Evolutionary conservation across 2,888 invertebrate genomes (phyloP).

Genomic region (Leucophora obtusa): DNA sequence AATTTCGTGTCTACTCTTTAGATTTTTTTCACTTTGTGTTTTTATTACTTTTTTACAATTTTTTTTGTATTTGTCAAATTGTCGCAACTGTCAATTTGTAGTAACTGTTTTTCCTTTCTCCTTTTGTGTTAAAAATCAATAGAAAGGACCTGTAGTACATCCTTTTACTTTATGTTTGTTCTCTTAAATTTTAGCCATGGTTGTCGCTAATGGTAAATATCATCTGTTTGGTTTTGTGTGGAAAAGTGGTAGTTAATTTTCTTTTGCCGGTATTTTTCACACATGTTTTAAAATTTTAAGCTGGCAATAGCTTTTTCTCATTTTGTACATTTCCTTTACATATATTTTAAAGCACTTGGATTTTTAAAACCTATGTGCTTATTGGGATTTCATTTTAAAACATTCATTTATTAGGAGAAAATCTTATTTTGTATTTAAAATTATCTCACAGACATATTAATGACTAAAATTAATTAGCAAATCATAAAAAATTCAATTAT

Average conservation of each 20-base stretch:
- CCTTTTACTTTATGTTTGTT: conserved; percentile 36
- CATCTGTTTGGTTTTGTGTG: background rate
- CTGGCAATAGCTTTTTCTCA: background rate
- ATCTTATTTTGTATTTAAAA: too few species aligned
- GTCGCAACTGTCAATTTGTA: conserved; percentile 58
- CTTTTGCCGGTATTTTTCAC: background rate
- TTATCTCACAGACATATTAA: too few species aligned
- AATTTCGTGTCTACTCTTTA: conserved; percentile 62
- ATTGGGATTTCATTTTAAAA: too few species aligned
- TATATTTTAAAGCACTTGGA: too few species aligned
- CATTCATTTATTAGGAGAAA: too few species aligned
- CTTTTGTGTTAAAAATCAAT: conserved; percentile 69
- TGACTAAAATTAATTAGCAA: too few species aligned
- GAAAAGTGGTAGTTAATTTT: background rate
- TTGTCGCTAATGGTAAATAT: background rate
- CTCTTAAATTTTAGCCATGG: conserved; percentile 41
- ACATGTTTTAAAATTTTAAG: background rate
- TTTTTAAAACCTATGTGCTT: too few species aligned
- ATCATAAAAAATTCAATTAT: too few species aligned
- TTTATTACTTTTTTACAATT: conserved; percentile 53
- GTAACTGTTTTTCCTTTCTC: conserved; percentile 32
- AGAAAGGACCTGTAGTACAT: conserved; percentile 71
- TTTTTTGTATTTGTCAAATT: conserved; percentile 54
- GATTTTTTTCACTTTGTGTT: conserved; percentile 34
- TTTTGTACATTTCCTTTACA: background rate